A percentile compares a stretch with the other conserved stretches of the same genome.
Conservation (phyloP, 2,888 invertebrate genomes). For the Cantharis rufa region DNA sequence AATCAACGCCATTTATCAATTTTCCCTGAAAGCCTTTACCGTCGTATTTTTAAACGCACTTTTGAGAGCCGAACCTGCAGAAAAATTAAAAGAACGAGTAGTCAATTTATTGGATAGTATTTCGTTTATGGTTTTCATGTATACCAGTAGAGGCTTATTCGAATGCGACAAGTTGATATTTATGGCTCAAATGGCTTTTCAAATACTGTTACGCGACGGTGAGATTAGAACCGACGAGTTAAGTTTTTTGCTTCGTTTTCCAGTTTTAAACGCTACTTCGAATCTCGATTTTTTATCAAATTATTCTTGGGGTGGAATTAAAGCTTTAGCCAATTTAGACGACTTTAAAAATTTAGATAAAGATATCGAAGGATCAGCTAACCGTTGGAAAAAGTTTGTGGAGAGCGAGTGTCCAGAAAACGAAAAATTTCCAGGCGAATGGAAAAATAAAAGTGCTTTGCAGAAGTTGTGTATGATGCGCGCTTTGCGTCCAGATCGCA, state of each 20-base stretch:
- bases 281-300: constrained; percentile 85
- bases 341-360: constrained; percentile 85
- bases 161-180: constrained; percentile 92
- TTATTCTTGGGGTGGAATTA: constrained; percentile 88
- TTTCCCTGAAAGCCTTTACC: constrained; percentile 91
- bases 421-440: constrained; percentile 93
- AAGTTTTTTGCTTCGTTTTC: constrained; percentile 86
- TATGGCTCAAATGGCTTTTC: constrained; percentile 76
- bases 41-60: constrained; percentile 89
- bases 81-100: constrained; percentile 74
- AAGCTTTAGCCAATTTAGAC: constrained; percentile 73
- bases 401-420: constrained; percentile 92
- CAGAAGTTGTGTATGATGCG: constrained; percentile 92
- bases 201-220: constrained; percentile 65
- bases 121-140: constrained; percentile 83
- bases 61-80: constrained; percentile 66
- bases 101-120: constrained; percentile 82
- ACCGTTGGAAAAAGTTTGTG: constrained; percentile 91
- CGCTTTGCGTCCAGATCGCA: constrained; percentile 87
- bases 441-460: constrained; percentile 87
- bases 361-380: constrained; percentile 88
- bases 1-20: constrained; percentile 95
- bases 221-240: constrained; percentile 77
- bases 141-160: constrained; percentile 88
- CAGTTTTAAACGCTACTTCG: constrained; percentile 72